Evolutionary conservation across 2,888 invertebrate genomes (phyloP).

Genomic region (Incurvaria masculella): DNA sequence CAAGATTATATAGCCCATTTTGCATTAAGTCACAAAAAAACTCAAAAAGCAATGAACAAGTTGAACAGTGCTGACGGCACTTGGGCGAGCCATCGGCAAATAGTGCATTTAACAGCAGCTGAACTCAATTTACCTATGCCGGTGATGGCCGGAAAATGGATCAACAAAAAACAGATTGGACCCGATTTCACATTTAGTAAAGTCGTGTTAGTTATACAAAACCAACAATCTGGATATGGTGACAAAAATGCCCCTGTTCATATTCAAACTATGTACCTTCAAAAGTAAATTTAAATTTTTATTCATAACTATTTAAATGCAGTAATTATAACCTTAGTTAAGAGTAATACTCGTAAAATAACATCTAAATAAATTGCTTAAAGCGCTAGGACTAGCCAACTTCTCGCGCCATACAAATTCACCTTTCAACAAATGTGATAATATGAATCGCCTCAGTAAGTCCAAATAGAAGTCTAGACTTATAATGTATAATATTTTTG

Average conservation of each 20-base stretch:
- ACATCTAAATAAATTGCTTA: too few relatives aligned
- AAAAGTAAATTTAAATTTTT: too few relatives aligned
- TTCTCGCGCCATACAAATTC: too few relatives aligned
- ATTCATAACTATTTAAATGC: too few relatives aligned
- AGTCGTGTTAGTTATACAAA: not conserved
- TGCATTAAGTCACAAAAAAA: not conserved
- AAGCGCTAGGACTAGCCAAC: too few relatives aligned
- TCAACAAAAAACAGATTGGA: not conserved
- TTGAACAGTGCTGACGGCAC: not conserved
- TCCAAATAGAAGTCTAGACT: too few relatives aligned
- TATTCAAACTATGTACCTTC: not conserved
- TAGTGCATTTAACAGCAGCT: not conserved
- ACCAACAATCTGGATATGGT: not conserved
- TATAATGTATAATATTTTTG: too few relatives aligned
- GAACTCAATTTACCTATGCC: not conserved
- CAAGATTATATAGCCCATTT: not conserved
- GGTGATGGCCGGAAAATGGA: not conserved
- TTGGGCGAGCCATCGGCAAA: not conserved
- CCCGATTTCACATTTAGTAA: not conserved
- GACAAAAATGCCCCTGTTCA: not conserved
- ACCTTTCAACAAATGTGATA: too few relatives aligned
- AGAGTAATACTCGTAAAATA: too few relatives aligned
- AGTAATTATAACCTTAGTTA: too few relatives aligned
- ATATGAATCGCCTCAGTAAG: too few relatives aligned
- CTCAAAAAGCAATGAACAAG: not conserved